Percentiles rank a stretch among this genome's conserved stretches.
phyloP scores from a whole-genome alignment of 53 echinoderm and acorn worm genomes.

The Temnopleurus reevesii region DNA sequence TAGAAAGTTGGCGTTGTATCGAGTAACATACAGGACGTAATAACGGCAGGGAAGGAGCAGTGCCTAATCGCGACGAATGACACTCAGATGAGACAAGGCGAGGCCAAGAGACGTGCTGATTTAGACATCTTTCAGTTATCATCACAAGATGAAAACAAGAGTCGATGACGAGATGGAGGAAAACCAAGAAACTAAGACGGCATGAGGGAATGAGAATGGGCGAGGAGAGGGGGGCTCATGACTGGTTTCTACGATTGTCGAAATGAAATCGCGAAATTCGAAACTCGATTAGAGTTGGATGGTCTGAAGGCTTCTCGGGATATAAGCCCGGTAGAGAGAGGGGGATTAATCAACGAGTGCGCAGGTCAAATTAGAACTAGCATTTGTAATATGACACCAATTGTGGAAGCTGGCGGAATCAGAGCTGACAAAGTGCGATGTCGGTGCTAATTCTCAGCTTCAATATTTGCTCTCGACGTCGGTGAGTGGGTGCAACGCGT shows the following conservation, averaged over 20 bases:
- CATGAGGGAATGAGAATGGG: neutral
- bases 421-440: conserved; percentile 62
- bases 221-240: conserved; percentile 32
- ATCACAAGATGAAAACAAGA: conserved; percentile 57
- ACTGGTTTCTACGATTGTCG: conserved; percentile 56
- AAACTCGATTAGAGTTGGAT: conserved; percentile 56
- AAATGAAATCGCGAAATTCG: conserved; percentile 65
- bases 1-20: conserved; percentile 43
- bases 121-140: conserved; percentile 62
- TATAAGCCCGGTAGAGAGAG: conserved; percentile 42
- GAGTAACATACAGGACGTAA: conserved; percentile 53
- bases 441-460: conserved; percentile 60
- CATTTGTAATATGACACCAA: conserved; percentile 60
- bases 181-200: neutral
- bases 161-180: conserved; percentile 29
- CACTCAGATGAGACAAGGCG: conserved; percentile 33
- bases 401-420: conserved; percentile 62
- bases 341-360: conserved; percentile 59
- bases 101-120: conserved; percentile 56
- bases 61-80: conserved; percentile 52
- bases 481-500: conserved; percentile 51
- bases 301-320: conserved; percentile 45
- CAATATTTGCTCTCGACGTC: conserved; percentile 62
- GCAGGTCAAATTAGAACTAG: conserved; percentile 66
- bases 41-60: conserved; percentile 58